Evolutionary conservation across 2,888 invertebrate genomes (phyloP).

Genomic region (Helobdella robusta): DNA sequence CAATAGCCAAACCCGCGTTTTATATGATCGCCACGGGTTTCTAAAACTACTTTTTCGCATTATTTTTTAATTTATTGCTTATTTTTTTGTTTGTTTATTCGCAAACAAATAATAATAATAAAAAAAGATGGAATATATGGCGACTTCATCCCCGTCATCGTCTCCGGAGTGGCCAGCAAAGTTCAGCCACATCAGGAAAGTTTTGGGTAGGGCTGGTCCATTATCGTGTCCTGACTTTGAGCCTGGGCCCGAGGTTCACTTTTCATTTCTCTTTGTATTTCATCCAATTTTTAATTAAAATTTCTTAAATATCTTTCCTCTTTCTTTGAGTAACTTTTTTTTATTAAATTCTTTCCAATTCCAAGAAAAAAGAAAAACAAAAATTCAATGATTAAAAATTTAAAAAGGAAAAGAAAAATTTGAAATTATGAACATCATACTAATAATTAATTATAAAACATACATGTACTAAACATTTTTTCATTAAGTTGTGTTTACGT

Average conservation of each 20-base stretch:
- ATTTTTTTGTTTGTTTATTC: no score
- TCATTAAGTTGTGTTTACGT: background rate
- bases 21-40: no score
- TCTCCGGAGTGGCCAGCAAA: slow-evolving; percentile 45
- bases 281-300: background rate
- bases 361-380: no score
- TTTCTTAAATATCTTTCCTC: background rate
- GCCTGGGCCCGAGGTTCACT: slow-evolving; percentile 62
- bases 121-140: no score
- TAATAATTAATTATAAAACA: slow-evolving; percentile 6
- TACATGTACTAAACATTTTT: no score
- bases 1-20: no score
- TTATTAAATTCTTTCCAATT: background rate
- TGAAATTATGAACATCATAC: background rate
- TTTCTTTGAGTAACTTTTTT: slow-evolving; percentile 1
- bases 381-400: no score
- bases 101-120: no score
- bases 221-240: slow-evolving; percentile 86
- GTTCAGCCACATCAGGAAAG: slow-evolving; percentile 74
- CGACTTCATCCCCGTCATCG: no score
- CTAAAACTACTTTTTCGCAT: no score
- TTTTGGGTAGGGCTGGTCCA: slow-evolving; percentile 80
- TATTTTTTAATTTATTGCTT: no score
- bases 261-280: background rate
- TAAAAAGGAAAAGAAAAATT: no score